Base-by-base conservation (phyloP, 2,113 vertebrate species). In the Zosterops lateralis region DNA sequence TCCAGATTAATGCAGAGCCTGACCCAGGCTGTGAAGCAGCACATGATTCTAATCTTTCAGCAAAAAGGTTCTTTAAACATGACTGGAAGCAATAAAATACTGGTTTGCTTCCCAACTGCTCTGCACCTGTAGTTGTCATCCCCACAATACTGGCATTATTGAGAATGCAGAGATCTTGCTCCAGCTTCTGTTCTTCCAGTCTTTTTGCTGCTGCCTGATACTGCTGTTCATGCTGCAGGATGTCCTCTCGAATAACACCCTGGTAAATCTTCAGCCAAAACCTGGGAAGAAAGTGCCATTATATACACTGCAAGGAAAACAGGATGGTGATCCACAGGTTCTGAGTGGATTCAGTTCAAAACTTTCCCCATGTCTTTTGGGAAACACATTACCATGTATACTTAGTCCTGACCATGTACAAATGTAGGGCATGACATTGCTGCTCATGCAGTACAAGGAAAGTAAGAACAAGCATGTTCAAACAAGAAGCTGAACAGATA, bases 71-170 rank as follows among this genome's bases (percentile, higher is more conserved):
- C 4, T 74, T 78, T 60, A 82, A 84, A 61, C 28, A 36, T 40
- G 38, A 50, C 36, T 73, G 22, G 36, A 94, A 71, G 28, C 51
- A 93, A 68, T 22, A 51, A 38, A 83, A 51, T 64, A 72, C 17
- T 78, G 21, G 42, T 76, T 50, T 72, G 50, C 22, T 64, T 84
- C 65, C 76, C 45, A 70, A 5, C 47, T 54, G 61, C 77, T 61
- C 38, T 87, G 83, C 44, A 98, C 98, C 98, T 84, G 99, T 99
- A 89, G 99, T 99, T 29, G 99, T 99, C 99, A 99, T 99, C 58
- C 99, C 99, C 40, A 99, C 97, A n/a, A 99, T 97, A 92, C 75
- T 96, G 61, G 99, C 98, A 19, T 95, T 42, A 89, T 93, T 86
- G 19, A 99, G 98, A 70, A 99, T 97, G 60, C 90, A 95, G 34